These are phyloP conservation scores for Gallirallus australis DNA, from an alignment of 2,797 vertebrate genomes.

Conservation along the genomic window DNA sequence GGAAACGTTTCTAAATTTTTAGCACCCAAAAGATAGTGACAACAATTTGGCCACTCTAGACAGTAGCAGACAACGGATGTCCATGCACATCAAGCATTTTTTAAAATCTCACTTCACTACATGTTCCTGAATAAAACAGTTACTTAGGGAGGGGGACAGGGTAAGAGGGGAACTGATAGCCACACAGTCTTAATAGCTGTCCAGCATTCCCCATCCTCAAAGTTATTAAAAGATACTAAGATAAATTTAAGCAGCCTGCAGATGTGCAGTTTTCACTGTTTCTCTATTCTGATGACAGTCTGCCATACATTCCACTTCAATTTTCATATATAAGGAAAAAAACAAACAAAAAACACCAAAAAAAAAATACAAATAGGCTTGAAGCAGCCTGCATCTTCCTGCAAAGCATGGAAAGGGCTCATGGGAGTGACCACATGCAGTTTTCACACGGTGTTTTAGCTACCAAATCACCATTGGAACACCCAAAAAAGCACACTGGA, in stretches of 20 bases:
- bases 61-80: not conserved
- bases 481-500: not conserved
- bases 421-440: accelerated
- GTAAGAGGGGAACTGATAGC: no score
- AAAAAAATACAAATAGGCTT: not conserved
- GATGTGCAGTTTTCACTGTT: not conserved
- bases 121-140: not conserved
- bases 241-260: not conserved
- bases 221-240: not conserved
- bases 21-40: not conserved
- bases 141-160: not conserved
- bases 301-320: not conserved
- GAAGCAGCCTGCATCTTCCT: not conserved
- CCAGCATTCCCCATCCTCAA: not conserved
- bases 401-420: not conserved
- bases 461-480: not conserved
- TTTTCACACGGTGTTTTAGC: not conserved
- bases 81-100: not conserved
- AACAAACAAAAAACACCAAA: no score
- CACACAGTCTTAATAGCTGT: not conserved
- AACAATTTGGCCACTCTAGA: not conserved
- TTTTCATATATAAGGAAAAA: not conserved
- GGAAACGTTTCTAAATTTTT: not conserved
- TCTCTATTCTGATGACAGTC: not conserved
- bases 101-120: not conserved